Conservation (phyloP, 2,888 invertebrate species). For the Cerastis leucographa region DNA sequence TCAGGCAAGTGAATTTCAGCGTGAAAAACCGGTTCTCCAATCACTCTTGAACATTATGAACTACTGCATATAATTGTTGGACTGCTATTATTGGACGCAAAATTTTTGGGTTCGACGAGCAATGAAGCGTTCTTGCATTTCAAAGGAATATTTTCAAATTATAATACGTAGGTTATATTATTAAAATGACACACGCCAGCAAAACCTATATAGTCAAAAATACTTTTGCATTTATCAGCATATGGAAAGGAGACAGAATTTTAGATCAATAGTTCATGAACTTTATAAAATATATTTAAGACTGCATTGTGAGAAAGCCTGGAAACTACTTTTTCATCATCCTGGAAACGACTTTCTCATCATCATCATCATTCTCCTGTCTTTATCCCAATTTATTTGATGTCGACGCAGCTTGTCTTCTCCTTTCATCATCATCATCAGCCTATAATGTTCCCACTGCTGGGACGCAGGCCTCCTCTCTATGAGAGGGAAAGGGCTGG, state of each 20-base stretch:
- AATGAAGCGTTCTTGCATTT: background rate
- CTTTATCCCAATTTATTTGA: too few species aligned
- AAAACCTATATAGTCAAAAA: background rate
- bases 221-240: background rate
- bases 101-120: background rate
- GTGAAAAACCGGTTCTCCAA: slow-evolving; percentile 3
- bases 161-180: background rate
- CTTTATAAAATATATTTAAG: too few species aligned
- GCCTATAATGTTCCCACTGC: too few species aligned
- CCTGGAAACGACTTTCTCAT: too few species aligned
- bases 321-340: too few species aligned
- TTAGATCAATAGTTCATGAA: too few species aligned
- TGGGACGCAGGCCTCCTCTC: too few species aligned
- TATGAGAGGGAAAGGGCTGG: too few species aligned
- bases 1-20: slow-evolving; percentile 32
- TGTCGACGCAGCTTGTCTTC: too few species aligned
- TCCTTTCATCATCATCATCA: too few species aligned
- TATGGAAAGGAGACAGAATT: too few species aligned
- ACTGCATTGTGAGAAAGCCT: background rate
- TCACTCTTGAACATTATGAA: slow-evolving; percentile 16
- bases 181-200: background rate
- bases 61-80: background rate
- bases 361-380: too few species aligned
- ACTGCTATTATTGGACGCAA: background rate
- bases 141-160: background rate